Evolutionary conservation across 2,797 vertebrate species (phyloP).

Genomic region (Phaenicophaeus curvirostris): DNA sequence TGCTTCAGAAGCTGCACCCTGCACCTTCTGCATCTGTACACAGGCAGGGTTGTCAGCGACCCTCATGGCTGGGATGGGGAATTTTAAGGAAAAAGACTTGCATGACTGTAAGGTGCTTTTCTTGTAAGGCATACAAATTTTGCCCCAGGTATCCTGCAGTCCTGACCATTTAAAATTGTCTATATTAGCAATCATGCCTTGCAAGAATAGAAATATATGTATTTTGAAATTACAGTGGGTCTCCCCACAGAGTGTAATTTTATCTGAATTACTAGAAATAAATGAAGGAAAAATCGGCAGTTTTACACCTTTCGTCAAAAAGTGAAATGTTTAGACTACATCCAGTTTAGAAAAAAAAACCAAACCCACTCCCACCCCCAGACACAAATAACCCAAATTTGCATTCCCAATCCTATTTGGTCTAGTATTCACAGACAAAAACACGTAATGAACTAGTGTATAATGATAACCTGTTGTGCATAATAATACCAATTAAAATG

Average conservation of each 20-base stretch:
- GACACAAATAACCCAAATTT: background rate
- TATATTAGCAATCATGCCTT: constrained; percentile 52
- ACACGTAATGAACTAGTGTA: background rate
- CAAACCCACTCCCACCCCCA: no score
- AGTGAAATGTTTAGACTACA: background rate
- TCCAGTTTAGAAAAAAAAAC: background rate
- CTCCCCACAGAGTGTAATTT: background rate
- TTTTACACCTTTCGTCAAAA: background rate
- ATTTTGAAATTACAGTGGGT: constrained; percentile 12
- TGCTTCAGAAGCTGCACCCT: background rate
- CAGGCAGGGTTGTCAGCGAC: background rate
- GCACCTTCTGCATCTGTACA: background rate
- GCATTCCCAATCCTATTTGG: background rate
- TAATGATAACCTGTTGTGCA: background rate
- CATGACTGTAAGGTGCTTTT: background rate
- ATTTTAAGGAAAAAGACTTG: background rate
- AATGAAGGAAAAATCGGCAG: background rate
- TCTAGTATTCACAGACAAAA: background rate
- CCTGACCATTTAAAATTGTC: constrained; percentile 34
- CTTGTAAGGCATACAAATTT: background rate
- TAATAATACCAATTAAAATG: background rate
- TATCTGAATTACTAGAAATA: background rate
- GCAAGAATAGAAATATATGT: constrained; percentile 47
- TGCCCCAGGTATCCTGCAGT: constrained; percentile 25
- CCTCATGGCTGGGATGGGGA: background rate